Base-by-base conservation (phyloP, 53 echinoderm and acorn worm genomes). In the Arbacia lixula region DNA sequence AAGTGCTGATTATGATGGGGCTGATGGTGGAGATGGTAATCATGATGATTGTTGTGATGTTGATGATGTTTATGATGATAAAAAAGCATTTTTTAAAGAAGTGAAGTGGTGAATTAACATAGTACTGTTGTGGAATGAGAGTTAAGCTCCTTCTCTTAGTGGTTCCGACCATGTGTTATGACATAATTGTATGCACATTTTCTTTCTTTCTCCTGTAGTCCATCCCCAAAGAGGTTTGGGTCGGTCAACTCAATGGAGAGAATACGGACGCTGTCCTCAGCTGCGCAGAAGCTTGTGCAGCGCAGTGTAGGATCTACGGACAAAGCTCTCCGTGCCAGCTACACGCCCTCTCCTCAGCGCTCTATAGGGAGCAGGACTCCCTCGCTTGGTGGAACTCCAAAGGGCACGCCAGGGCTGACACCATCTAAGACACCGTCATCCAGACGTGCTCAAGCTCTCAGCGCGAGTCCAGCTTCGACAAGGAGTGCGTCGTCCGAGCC, bases 201-300 rank as follows among this genome's bases (percentile, higher is more conserved):
- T 43, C 40, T 39, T 39, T 21, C 26, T n/a, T n/a, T n/a, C n/a
- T n/a, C n/a, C n/a, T n/a, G 20, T 85, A 97, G 97, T 26, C 97
- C 97, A 28, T 93, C 95, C 24, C 92, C 93, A 6, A 92, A 85
- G 36, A 85, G 94, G 27, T 87, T 93, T 33, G 93, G 94, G 31
- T 88, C 97, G 14, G 73, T 87, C 3, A 89, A 88, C 19, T 87
- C 91, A 1, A 79, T 88, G 41, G 97, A 97, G 36, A 87, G 97
- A 60, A 40, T 97, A 74, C 91, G 85, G 29, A 85, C 89, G 1
- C 74, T 97, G 31, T 92, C 94, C n/a, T 94, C 97, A 36, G 97
- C 97, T 20, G 97, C 97, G 5, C 97, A 92, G 76, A 91, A 91
- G 75, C 90, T 97, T 1, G 94, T 97, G 62, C 92, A 94, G 51